phyloP scores from a whole-genome alignment of 2,888 invertebrate genomes.

The Malachius bipustulatus region DNA sequence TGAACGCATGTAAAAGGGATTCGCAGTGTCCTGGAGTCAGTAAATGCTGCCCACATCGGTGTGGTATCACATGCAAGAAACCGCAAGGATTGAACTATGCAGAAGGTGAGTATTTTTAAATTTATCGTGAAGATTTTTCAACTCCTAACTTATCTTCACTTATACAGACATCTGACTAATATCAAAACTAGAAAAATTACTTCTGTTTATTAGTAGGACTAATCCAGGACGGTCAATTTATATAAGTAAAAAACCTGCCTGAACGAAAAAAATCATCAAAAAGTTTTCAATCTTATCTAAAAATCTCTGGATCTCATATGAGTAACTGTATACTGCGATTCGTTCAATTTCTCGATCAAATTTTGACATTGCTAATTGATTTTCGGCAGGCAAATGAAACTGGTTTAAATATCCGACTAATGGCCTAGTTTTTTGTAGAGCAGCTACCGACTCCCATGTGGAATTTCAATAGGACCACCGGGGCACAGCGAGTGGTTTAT shows the following conservation, averaged over 20 bases:
- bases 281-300: too few relatives aligned
- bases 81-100: slow-evolving; percentile 46
- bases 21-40: slow-evolving; percentile 55
- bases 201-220: too few relatives aligned
- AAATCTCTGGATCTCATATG: too few relatives aligned
- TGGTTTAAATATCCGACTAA: slow-evolving; percentile 26
- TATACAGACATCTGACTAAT: too few relatives aligned
- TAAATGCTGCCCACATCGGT: slow-evolving; percentile 56
- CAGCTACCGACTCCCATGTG: slow-evolving; percentile 20
- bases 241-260: too few relatives aligned
- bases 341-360: slow-evolving; percentile 2
- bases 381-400: slow-evolving; percentile 26
- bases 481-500: slow-evolving; percentile 22
- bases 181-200: too few relatives aligned
- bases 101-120: slow-evolving; percentile 39
- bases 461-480: slow-evolving; percentile 32
- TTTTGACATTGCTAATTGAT: slow-evolving; percentile 4
- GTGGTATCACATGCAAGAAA: slow-evolving; percentile 57
- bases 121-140: too few relatives aligned
- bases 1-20: slow-evolving; percentile 50
- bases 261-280: too few relatives aligned
- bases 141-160: too few relatives aligned
- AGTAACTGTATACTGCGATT: slow-evolving; percentile 7
- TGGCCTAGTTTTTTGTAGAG: slow-evolving; percentile 17
- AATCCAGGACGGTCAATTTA: too few relatives aligned